A percentile compares a stretch with the other conserved stretches of the same genome.
Conservation (phyloP, 2,888 invertebrate species). For the Hyalella azteca region DNA sequence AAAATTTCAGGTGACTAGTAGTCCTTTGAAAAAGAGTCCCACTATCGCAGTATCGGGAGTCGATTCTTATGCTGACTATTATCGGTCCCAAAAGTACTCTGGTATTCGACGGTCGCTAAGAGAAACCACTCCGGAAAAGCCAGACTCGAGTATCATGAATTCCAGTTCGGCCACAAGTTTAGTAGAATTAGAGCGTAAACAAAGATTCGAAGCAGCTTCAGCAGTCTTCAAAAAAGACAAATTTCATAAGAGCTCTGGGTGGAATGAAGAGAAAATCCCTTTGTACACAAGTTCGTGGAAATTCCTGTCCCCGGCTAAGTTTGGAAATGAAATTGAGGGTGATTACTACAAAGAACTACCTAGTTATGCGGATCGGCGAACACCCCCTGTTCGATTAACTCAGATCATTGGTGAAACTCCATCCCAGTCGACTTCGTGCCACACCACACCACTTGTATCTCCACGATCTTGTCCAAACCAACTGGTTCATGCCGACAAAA, state of each 20-base stretch:
- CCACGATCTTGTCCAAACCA: conserved; percentile 48
- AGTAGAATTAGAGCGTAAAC: neutral
- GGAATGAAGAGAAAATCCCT: conserved; percentile 18
- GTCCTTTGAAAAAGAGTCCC: neutral
- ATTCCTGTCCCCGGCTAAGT: conserved; percentile 7
- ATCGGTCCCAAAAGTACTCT: neutral
- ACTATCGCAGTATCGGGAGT: neutral
- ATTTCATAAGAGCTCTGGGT: neutral
- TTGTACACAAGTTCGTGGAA: conserved; percentile 37
- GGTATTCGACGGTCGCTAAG: neutral
- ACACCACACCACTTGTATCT: conserved; percentile 50
- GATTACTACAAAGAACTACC: neutral
- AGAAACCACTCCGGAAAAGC: conserved; percentile 1
- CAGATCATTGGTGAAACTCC: conserved; percentile 52
- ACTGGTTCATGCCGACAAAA: neutral
- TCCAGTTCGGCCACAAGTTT: conserved; percentile 11
- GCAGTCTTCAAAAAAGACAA: conserved; percentile 15
- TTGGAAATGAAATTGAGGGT: neutral
- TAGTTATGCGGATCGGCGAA: conserved; percentile 5
- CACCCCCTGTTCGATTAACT: conserved; percentile 52
- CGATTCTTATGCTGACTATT: neutral
- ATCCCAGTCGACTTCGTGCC: conserved; percentile 43
- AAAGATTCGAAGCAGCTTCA: conserved; percentile 24
- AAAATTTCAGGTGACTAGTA: neutral
- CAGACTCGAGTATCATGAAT: conserved; percentile 2